These are phyloP conservation scores for Leptobrachium ailaonicum DNA, from an alignment of 2,113 vertebrate genomes.

Conservation along the genomic window DNA sequence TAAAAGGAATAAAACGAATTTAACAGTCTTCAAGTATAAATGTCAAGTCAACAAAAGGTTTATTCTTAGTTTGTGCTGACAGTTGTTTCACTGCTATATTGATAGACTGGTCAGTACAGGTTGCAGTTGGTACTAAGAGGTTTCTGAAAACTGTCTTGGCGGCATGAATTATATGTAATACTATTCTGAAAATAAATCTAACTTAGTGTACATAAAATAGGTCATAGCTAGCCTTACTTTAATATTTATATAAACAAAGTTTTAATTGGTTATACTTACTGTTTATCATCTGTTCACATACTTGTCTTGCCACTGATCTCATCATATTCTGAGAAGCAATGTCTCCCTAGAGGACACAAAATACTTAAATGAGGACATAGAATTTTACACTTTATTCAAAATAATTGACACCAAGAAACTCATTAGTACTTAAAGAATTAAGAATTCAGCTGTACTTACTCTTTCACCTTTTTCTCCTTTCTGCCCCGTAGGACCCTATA, in stretches of 20 bases:
- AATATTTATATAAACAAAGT: not conserved
- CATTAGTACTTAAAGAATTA: not conserved
- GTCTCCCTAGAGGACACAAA: constrained; percentile 77
- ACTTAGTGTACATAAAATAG: too few relatives aligned
- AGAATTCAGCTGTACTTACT: constrained; percentile 74
- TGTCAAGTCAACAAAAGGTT: too few relatives aligned
- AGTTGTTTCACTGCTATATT: too few relatives aligned
- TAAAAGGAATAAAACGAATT: too few relatives aligned
- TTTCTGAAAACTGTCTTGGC: too few relatives aligned
- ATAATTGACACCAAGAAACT: not conserved
- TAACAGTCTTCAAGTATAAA: too few relatives aligned
- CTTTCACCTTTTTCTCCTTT: constrained; percentile 96
- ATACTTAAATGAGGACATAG: not conserved
- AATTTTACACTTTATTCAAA: not conserved
- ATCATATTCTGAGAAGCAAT: constrained; percentile 97
- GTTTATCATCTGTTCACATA: constrained; percentile 91
- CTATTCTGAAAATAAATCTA: too few relatives aligned
- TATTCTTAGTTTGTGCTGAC: too few relatives aligned
- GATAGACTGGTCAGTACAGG: too few relatives aligned
- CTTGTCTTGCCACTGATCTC: constrained; percentile 93
- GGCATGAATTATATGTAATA: too few relatives aligned
- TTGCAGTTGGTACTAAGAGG: too few relatives aligned
- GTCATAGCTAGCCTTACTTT: not conserved
- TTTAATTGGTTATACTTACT: constrained; percentile 65
- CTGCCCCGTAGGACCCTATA: constrained; percentile 79